Conservation (phyloP, 2,113 vertebrate genomes). For the Platanista minor region DNA sequence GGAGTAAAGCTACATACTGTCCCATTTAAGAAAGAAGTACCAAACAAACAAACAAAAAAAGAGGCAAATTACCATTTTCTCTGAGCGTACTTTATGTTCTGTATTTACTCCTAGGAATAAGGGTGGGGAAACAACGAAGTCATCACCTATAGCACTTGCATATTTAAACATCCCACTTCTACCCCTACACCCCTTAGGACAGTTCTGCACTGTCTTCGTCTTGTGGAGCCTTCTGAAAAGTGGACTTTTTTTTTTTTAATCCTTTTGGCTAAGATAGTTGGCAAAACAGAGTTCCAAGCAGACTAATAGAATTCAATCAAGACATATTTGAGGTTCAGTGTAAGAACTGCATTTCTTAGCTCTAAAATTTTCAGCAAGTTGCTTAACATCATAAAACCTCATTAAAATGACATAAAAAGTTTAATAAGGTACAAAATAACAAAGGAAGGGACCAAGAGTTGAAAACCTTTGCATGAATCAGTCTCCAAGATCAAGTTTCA, state of each 20-base stretch:
- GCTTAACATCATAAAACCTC: not conserved
- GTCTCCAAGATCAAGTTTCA: not conserved
- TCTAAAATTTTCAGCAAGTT: no score
- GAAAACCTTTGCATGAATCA: not conserved
- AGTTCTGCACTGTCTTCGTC: not conserved
- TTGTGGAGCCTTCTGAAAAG: not conserved
- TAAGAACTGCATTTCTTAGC: no score
- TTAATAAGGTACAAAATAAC: not conserved
- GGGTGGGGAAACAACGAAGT: not conserved
- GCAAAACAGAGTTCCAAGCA: not conserved
- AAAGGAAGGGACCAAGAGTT: not conserved
- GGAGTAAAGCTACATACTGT: not conserved
- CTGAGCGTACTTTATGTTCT: not conserved
- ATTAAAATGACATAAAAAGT: not conserved
- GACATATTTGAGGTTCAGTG: no score
- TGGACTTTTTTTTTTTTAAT: not conserved
- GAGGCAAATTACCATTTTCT: not conserved
- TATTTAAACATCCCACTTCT: accelerated
- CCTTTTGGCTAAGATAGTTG: not conserved
- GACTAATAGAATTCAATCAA: not conserved
- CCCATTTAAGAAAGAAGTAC: not conserved
- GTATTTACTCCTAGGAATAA: not conserved
- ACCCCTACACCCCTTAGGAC: not conserved
- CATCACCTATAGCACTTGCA: not conserved
- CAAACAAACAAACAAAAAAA: not conserved